Percentiles rank a stretch among this genome's conserved stretches.
phyloP scores from a whole-genome alignment of 2,113 vertebrate genomes.

The Naja naja region DNA sequence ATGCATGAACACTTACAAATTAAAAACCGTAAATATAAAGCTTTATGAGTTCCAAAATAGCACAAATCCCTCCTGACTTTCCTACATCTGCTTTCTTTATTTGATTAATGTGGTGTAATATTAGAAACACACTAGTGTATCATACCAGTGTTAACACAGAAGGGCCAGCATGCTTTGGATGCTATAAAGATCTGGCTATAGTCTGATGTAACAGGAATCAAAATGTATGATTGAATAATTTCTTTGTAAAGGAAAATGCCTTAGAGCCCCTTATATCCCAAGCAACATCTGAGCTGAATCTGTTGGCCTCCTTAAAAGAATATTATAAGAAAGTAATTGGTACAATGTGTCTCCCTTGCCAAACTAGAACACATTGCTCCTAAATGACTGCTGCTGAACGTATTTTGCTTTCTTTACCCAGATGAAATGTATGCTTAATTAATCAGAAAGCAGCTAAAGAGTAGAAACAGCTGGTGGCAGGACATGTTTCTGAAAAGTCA shows the following conservation, averaged over 20 bases:
- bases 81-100: background rate
- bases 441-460: constrained; percentile 8
- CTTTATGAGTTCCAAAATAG: background rate
- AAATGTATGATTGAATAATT: background rate
- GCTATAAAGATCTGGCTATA: background rate
- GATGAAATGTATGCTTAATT: constrained; percentile 21
- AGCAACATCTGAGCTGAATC: background rate
- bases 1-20: background rate
- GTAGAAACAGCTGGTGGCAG: background rate
- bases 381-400: background rate
- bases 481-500: background rate
- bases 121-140: background rate
- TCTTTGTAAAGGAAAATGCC: background rate
- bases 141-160: background rate
- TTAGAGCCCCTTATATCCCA: background rate
- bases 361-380: background rate
- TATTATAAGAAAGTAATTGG: constrained; percentile 2
- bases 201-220: background rate
- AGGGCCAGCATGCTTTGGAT: background rate
- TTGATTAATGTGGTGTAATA: background rate
- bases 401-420: constrained; percentile 24
- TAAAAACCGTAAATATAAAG: background rate
- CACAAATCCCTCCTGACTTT: background rate
- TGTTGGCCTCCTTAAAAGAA: background rate
- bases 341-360: background rate